phyloP scores from a whole-genome alignment of 2,113 vertebrate species.

The Noctilio leporinus region DNA sequence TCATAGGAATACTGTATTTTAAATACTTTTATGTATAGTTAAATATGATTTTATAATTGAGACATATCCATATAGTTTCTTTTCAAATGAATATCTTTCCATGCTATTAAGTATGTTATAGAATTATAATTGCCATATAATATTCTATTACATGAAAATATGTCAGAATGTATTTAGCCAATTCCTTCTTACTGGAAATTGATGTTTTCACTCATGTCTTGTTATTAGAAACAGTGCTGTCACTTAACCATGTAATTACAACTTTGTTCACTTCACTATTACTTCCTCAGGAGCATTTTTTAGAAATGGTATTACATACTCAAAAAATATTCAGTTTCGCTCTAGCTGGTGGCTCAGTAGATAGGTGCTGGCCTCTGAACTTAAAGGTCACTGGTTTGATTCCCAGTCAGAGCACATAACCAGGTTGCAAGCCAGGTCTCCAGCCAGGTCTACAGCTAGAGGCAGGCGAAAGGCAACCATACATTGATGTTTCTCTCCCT shows the following conservation, averaged over 20 bases:
- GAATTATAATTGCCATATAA: background rate
- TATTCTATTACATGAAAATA: conserved; percentile 2
- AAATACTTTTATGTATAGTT: background rate
- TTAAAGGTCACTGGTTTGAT: too few species aligned
- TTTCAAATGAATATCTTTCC: background rate
- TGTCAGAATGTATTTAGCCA: background rate
- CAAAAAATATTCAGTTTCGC: background rate
- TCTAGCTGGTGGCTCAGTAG: too few species aligned
- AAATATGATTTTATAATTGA: background rate
- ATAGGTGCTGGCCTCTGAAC: too few species aligned
- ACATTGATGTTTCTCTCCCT: too few species aligned
- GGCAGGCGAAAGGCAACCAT: too few species aligned
- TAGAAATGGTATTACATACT: background rate
- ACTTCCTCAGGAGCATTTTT: conserved; percentile 14
- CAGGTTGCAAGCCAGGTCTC: too few species aligned
- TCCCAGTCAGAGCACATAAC: too few species aligned
- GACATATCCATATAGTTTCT: background rate
- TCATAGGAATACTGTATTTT: background rate
- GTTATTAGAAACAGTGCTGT: background rate
- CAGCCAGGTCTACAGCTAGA: too few species aligned
- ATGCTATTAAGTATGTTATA: background rate
- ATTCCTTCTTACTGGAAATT: background rate
- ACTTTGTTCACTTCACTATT: background rate
- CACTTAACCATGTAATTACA: background rate
- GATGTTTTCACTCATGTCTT: background rate